A percentile compares a stretch with the other conserved stretches of the same genome.
phyloP scores from a whole-genome alignment of 2,113 vertebrate genomes.

The Coturnix japonica region DNA sequence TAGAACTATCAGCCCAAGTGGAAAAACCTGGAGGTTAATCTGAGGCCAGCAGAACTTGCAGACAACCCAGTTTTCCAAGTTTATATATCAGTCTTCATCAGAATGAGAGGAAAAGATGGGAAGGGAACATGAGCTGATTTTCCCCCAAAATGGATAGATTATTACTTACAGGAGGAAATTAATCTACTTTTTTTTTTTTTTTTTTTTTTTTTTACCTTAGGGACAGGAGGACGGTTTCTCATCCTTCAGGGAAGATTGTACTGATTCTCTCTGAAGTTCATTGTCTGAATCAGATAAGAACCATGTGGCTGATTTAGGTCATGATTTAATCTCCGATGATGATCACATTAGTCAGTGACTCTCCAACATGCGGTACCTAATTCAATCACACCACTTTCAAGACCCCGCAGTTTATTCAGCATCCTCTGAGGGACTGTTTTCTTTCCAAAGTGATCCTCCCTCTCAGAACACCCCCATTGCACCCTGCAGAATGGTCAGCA shows the following conservation, averaged over 20 bases:
- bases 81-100: background rate
- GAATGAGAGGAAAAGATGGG: background rate
- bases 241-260: background rate
- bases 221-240: conserved; percentile 28
- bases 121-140: background rate
- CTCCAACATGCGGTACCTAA: conserved; percentile 45
- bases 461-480: background rate
- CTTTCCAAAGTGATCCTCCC: background rate
- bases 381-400: conserved; percentile 31
- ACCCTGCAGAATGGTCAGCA: background rate
- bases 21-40: background rate
- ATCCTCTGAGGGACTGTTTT: conserved; percentile 21
- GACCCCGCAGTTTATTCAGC: conserved; percentile 2
- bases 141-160: background rate
- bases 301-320: conserved; percentile 35
- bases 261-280: conserved; percentile 12
- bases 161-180: background rate
- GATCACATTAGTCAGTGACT: conserved; percentile 60
- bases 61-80: background rate
- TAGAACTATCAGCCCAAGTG: background rate
- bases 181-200: background rate
- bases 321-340: conserved; percentile 51
- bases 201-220: background rate
- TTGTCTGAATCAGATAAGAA: conserved; percentile 42
- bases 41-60: background rate